phyloP scores from a whole-genome alignment of 1,140 invertebrate genomes.

The Dendroctonus ponderosae region DNA sequence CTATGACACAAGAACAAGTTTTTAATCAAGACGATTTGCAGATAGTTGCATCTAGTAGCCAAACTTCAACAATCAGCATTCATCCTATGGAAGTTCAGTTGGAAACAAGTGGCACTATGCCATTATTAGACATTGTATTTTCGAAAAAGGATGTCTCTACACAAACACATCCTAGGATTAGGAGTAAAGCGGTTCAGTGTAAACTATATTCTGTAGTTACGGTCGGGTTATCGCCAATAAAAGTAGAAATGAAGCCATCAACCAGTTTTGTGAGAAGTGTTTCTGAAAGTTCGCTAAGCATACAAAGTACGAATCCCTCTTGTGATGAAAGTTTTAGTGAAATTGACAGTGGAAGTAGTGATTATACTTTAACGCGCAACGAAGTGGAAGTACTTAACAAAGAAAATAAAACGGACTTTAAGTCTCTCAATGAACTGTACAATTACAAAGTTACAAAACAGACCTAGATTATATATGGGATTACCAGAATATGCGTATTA shows the following conservation, averaged over 20 bases:
- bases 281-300: conserved; percentile 2
- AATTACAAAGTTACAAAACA: conserved; percentile 14
- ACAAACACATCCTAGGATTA: conserved; percentile 9
- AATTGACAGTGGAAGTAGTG: too few species aligned
- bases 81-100: neutral
- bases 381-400: conserved; percentile 12
- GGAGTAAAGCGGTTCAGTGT: conserved; percentile 13
- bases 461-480: conserved; percentile 22
- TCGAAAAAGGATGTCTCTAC: conserved; percentile 3
- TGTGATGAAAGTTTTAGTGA: conserved; percentile 12
- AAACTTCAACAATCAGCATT: too few species aligned
- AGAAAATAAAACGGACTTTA: conserved; percentile 6
- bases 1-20: too few species aligned
- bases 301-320: conserved; percentile 4
- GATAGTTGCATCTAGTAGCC: too few species aligned
- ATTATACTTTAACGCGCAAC: conserved; percentile 7
- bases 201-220: conserved; percentile 11
- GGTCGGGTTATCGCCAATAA: conserved; percentile 14
- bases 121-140: conserved; percentile 8
- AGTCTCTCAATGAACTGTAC: conserved; percentile 8
- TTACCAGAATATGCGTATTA: conserved; percentile 15
- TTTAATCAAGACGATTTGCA: too few species aligned
- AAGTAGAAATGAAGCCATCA: conserved; percentile 7
- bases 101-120: neutral
- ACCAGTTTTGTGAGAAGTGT: conserved; percentile 3